These are phyloP conservation scores for Cotesia chilonis DNA, from an alignment of 1,140 invertebrate genomes.

Conservation along the genomic window DNA sequence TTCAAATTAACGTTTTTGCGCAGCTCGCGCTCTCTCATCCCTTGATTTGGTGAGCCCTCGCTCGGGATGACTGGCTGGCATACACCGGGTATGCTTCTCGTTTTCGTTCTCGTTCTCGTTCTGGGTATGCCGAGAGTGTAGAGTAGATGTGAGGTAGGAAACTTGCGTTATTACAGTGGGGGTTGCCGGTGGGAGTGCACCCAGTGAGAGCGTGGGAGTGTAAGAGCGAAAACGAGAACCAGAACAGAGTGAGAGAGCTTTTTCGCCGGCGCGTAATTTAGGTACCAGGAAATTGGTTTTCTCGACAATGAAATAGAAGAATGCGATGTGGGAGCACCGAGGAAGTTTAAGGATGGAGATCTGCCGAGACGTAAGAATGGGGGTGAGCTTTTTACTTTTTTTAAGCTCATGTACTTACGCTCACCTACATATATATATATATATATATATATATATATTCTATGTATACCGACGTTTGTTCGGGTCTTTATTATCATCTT, in stretches of 20 bases:
- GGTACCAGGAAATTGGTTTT: constrained; percentile 67
- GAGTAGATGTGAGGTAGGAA: constrained; percentile 52
- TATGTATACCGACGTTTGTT: constrained; percentile 5
- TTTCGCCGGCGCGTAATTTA: constrained; percentile 61
- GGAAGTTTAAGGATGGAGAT: constrained; percentile 35
- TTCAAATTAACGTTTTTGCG: constrained; percentile 66
- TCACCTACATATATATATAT: constrained; percentile 28
- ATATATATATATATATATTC: too few relatives aligned
- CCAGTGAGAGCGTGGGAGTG: constrained; percentile 28
- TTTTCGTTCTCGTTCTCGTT: not conserved
- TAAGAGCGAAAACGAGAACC: not conserved
- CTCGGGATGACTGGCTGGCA: too few relatives aligned
- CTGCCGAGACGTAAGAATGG: constrained; percentile 38
- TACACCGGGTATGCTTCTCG: constrained; percentile 27
- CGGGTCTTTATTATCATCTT: constrained; percentile 41
- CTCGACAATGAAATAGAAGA: constrained; percentile 68
- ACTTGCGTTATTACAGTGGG: constrained; percentile 61
- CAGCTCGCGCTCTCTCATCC: constrained; percentile 47
- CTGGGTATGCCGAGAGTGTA: constrained; percentile 30
- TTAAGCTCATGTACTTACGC: constrained; percentile 40
- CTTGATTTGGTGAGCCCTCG: constrained; percentile 32
- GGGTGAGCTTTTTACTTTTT: constrained; percentile 6
- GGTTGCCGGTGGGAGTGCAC: constrained; percentile 31
- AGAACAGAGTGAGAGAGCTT: constrained; percentile 38
- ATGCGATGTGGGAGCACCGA: constrained; percentile 57